phyloP scores from a whole-genome alignment of 2,888 invertebrate genomes.

The Nomada lathburiana region DNA sequence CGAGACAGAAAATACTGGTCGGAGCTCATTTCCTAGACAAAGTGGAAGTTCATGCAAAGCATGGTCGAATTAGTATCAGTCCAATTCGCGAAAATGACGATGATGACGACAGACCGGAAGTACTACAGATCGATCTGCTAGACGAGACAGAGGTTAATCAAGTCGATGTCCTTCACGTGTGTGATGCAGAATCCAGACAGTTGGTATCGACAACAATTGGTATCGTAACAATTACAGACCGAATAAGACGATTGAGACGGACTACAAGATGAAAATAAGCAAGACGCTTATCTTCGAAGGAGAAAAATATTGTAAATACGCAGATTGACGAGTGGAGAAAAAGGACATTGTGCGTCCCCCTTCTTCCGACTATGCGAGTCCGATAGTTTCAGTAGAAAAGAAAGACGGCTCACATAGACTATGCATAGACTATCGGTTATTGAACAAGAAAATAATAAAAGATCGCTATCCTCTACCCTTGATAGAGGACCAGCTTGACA shows the following conservation, averaged over 20 bases:
- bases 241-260: background rate
- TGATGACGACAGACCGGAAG: background rate
- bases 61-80: background rate
- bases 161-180: too few species aligned
- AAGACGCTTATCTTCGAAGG: background rate
- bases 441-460: background rate
- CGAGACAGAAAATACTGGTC: background rate
- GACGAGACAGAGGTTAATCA: background rate
- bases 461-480: background rate
- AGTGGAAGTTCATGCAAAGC: background rate
- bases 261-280: background rate
- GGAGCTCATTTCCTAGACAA: background rate
- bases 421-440: background rate
- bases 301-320: background rate
- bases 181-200: too few species aligned
- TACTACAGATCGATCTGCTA: too few species aligned
- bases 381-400: background rate
- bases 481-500: conserved; percentile 52
- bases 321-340: background rate
- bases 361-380: background rate
- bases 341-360: conserved; percentile 7
- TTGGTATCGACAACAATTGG: background rate
- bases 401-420: background rate
- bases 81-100: too few species aligned
- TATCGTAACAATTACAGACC: background rate